These are phyloP conservation scores for Papilio demoleus DNA, from an alignment of 2,888 invertebrate species.

Conservation along the genomic window DNA sequence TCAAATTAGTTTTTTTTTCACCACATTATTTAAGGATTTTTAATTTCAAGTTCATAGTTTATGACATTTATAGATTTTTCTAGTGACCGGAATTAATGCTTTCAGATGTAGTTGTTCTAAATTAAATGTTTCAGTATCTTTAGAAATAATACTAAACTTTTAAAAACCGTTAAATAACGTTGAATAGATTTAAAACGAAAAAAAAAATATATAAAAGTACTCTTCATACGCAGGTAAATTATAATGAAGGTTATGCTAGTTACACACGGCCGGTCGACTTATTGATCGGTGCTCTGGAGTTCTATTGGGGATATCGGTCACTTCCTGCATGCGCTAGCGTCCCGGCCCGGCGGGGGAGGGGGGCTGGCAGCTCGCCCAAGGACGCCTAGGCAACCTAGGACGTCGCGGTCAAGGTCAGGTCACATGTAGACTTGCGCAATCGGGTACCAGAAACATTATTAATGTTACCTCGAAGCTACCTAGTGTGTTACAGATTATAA, in stretches of 20 bases:
- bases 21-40: too few relatives aligned
- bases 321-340: conserved; percentile 60
- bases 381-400: conserved; percentile 74
- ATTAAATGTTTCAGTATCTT: too few relatives aligned
- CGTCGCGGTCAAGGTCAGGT: conserved; percentile 69
- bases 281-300: conserved; percentile 53
- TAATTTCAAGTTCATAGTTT: too few relatives aligned
- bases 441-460: conserved; percentile 1
- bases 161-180: too few relatives aligned
- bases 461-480: conserved; percentile 17
- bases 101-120: too few relatives aligned
- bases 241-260: background rate
- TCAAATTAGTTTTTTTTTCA: too few relatives aligned
- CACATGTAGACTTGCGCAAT: conserved; percentile 41
- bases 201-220: background rate
- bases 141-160: too few relatives aligned
- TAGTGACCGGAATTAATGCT: too few relatives aligned
- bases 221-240: background rate
- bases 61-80: too few relatives aligned
- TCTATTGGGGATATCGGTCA: conserved; percentile 65
- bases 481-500: too few relatives aligned
- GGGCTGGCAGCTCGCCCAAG: conserved; percentile 73
- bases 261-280: conserved; percentile 47
- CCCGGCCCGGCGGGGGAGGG: conserved; percentile 46
- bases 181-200: too few relatives aligned